Percentiles rank a stretch among this genome's conserved stretches.
Evolutionary conservation across 2,888 invertebrate species (phyloP).

Genomic region (Caradrina kadenii): DNA sequence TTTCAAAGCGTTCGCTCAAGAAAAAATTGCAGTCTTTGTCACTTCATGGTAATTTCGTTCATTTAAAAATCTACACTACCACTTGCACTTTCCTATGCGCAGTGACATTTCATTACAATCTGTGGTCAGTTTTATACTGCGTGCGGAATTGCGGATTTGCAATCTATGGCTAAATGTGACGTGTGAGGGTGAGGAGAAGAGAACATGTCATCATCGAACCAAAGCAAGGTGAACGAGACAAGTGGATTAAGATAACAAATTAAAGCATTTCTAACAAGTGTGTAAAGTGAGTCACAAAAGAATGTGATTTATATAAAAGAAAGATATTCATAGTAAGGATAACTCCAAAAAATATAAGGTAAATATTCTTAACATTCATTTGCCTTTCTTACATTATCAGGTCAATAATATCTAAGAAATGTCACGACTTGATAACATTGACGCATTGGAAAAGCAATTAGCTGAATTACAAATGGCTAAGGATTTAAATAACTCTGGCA

Average conservation of each 20-base stretch:
- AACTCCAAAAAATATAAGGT: conserved; percentile 43
- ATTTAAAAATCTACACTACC: not conserved
- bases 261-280: conserved; percentile 23
- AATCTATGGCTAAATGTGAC: conserved; percentile 42
- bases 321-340: not conserved
- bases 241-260: conserved; percentile 44
- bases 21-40: too few species aligned
- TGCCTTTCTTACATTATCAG: conserved; percentile 57
- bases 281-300: conserved; percentile 25
- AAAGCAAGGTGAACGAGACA: conserved; percentile 43
- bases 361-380: conserved; percentile 48
- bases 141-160: conserved; percentile 13
- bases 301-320: conserved; percentile 16
- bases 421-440: conserved; percentile 89
- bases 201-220: conserved; percentile 43
- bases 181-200: conserved; percentile 40
- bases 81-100: too few species aligned
- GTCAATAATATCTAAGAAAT: conserved; percentile 70
- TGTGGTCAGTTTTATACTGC: conserved; percentile 5
- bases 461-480: conserved; percentile 92
- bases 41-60: too few species aligned
- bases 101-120: conserved; percentile 6
- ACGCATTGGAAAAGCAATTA: conserved; percentile 93
- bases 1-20: too few species aligned
- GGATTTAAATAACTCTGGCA: conserved; percentile 74